A percentile compares a stretch with the other conserved stretches of the same genome.
phyloP scores from a whole-genome alignment of 92 coral and sea anemone species.

The Paragorgia papillata region DNA sequence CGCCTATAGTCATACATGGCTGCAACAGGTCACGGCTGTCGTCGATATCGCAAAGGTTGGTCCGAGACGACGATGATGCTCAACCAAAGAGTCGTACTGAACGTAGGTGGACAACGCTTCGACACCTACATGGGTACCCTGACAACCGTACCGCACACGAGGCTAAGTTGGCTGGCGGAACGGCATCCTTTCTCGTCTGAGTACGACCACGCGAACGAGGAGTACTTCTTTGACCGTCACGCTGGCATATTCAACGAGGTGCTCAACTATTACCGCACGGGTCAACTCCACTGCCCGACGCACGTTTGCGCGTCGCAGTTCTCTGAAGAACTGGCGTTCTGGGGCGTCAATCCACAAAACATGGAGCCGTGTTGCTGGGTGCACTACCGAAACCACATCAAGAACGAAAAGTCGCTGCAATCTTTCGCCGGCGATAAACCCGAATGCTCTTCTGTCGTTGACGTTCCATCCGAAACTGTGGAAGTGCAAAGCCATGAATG shows the following conservation, averaged over 20 bases:
- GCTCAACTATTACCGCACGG: constrained; percentile 90
- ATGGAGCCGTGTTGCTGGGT: constrained; percentile 98
- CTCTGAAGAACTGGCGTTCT: constrained; percentile 89
- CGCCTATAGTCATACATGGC: neutral
- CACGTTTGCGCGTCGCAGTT: constrained; percentile 83
- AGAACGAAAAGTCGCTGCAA: constrained; percentile 86
- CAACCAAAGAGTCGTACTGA: constrained; percentile 63
- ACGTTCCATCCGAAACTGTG: constrained; percentile 52
- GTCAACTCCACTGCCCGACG: constrained; percentile 92
- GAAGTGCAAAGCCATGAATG: neutral
- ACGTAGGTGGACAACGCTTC: constrained; percentile 90
- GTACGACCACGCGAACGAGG: constrained; percentile 78
- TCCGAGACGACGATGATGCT: neutral
- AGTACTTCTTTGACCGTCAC: constrained; percentile 94
- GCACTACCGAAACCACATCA: constrained; percentile 82
- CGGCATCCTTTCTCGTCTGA: constrained; percentile 89
- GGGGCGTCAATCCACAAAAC: constrained; percentile 95
- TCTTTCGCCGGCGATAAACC: constrained; percentile 54
- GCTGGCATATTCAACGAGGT: constrained; percentile 90
- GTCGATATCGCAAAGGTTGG: constrained; percentile 1
- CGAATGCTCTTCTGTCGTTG: constrained; percentile 37
- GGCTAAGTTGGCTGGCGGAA: constrained; percentile 96
- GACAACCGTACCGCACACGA: constrained; percentile 78
- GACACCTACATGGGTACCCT: constrained; percentile 80
- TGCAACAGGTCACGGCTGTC: constrained; percentile 3